Evolutionary conservation across 2,888 invertebrate genomes (phyloP).

Genomic region (Campoplex nolae): DNA sequence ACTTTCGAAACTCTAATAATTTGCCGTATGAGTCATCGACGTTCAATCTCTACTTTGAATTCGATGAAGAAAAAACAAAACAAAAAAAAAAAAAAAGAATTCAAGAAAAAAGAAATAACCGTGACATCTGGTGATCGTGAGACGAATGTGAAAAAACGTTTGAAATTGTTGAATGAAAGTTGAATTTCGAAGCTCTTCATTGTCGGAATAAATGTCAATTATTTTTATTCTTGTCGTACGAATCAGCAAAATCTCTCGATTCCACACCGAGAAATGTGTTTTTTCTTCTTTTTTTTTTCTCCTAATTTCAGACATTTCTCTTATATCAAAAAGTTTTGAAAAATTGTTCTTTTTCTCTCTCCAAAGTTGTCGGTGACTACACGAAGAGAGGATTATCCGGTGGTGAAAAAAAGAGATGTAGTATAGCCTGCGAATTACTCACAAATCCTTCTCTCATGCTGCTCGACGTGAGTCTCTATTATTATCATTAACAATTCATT

Average conservation of each 20-base stretch:
- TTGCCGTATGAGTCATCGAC: conserved; percentile 3
- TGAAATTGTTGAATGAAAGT: not conserved
- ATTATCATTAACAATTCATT: not conserved
- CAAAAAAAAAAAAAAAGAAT: not conserved
- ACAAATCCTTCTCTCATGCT: conserved; percentile 93
- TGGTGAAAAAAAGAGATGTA: conserved; percentile 93
- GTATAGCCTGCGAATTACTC: conserved; percentile 92
- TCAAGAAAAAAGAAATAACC: not conserved
- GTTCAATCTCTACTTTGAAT: conserved; percentile 20
- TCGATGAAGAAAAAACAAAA: not conserved
- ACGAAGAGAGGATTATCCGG: conserved; percentile 92
- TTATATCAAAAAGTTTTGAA: conserved; percentile 19
- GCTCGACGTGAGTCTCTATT: conserved; percentile 89
- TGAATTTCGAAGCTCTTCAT: not conserved
- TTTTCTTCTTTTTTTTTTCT: not conserved
- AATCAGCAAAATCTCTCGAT: not conserved
- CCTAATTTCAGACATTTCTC: not conserved
- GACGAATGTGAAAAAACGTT: not conserved
- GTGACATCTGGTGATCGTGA: not conserved
- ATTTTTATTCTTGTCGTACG: not conserved
- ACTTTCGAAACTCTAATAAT: conserved; percentile 25
- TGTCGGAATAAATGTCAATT: not conserved
- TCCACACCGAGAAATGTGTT: not conserved
- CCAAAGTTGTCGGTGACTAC: conserved; percentile 90
- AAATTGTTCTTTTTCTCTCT: conserved; percentile 42